Percentiles rank a stretch among this genome's conserved stretches.
phyloP scores from a whole-genome alignment of 2,888 invertebrate species.

The Ormyrus thymus region DNA sequence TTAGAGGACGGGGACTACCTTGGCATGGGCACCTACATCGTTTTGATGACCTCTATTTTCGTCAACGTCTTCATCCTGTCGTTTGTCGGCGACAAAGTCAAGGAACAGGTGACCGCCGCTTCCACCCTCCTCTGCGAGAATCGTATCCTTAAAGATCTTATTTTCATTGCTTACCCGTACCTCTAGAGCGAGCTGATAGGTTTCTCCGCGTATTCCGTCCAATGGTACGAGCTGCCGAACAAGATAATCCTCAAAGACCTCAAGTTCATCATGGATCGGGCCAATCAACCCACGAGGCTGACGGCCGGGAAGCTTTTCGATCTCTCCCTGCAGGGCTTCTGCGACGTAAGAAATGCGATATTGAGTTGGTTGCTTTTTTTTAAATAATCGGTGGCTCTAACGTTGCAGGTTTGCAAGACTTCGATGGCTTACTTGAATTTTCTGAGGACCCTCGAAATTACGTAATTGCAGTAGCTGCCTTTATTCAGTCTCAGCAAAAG shows the following conservation, averaged over 20 bases:
- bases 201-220: slow-evolving; percentile 60
- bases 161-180: not conserved
- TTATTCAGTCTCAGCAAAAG: not conserved
- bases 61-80: slow-evolving; percentile 67
- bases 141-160: too few species aligned
- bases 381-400: not conserved
- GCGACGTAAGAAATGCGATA: slow-evolving; percentile 60
- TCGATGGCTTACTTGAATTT: slow-evolving; percentile 68
- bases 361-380: too few species aligned
- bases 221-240: slow-evolving; percentile 65
- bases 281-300: slow-evolving; percentile 64
- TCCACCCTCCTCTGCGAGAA: not conserved
- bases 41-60: slow-evolving; percentile 66
- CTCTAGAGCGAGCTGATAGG: slow-evolving; percentile 62
- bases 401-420: slow-evolving; percentile 61
- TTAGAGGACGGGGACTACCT: slow-evolving; percentile 63
- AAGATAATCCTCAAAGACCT: slow-evolving; percentile 58
- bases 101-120: slow-evolving; percentile 60
- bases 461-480: slow-evolving; percentile 12
- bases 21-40: slow-evolving; percentile 63
- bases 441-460: slow-evolving; percentile 63
- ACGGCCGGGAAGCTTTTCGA: slow-evolving; percentile 69
- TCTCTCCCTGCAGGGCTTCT: slow-evolving; percentile 66
- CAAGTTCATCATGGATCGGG: slow-evolving; percentile 63
- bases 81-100: slow-evolving; percentile 65